Conservation (phyloP, 2,797 vertebrate genomes). For the Carapus acus region DNA sequence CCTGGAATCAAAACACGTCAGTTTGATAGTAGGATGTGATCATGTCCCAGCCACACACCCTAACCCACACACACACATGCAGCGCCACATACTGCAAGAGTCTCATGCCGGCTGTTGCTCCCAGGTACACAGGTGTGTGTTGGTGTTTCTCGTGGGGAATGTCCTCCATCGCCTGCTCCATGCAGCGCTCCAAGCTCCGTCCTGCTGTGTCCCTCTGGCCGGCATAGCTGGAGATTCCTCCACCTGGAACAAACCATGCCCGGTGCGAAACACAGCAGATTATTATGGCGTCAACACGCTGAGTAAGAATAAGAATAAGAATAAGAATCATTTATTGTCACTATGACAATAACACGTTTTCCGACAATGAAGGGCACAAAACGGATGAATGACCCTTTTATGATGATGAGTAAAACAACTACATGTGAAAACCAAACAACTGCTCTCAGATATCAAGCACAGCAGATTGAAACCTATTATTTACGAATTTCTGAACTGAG, state of each 20-base stretch:
- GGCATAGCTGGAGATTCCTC: constrained; percentile 80
- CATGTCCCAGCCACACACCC: constrained; percentile 1
- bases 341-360: no score
- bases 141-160: constrained; percentile 71
- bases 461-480: no score
- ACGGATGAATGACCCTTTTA: no score
- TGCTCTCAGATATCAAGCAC: no score
- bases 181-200: constrained; percentile 69
- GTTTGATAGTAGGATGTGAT: no score
- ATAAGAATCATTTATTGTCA: no score
- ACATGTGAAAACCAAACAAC: no score
- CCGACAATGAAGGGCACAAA: no score
- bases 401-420: no score
- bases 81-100: constrained; percentile 56
- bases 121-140: constrained; percentile 76
- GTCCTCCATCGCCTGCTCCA: constrained; percentile 68
- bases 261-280: no score
- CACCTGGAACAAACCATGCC: constrained; percentile 64
- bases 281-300: no score
- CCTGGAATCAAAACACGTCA: background rate
- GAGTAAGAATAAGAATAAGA: background rate
- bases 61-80: constrained; percentile 8
- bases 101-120: constrained; percentile 83
- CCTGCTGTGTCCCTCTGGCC: constrained; percentile 63
- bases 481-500: no score